These are phyloP conservation scores for Pelobates fuscus DNA, from an alignment of 2,113 vertebrate genomes.

Conservation along the genomic window DNA sequence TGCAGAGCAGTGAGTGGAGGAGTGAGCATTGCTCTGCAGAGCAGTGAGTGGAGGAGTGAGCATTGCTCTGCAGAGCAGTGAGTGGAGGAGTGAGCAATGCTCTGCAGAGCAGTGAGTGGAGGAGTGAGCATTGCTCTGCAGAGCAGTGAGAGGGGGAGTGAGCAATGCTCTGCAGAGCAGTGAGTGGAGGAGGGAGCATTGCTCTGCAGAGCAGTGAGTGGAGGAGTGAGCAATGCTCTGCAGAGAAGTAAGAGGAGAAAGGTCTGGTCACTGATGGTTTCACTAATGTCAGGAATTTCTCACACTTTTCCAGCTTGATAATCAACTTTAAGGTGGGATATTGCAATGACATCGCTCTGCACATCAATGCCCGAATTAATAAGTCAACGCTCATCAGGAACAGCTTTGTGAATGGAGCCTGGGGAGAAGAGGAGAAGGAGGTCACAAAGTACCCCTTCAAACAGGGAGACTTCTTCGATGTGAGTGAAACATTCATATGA, in stretches of 20 bases:
- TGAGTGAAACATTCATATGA: conserved; percentile 55
- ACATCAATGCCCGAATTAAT: conserved; percentile 68
- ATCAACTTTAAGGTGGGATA: conserved; percentile 31
- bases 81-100: background rate
- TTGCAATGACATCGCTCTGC: conserved; percentile 64
- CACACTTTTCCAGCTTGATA: background rate
- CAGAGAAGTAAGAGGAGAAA: background rate
- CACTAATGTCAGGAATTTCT: background rate
- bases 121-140: background rate
- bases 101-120: background rate
- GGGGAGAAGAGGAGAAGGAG: conserved; percentile 74
- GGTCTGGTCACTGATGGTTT: background rate
- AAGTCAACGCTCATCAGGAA: conserved; percentile 70
- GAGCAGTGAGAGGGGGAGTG: background rate
- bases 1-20: background rate
- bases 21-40: background rate
- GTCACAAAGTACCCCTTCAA: conserved; percentile 68
- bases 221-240: background rate
- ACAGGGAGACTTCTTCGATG: conserved; percentile 79
- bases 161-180: background rate
- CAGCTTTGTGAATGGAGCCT: conserved; percentile 63
- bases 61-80: background rate
- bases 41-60: background rate
- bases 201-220: background rate
- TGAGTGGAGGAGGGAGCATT: no score